Evolutionary conservation across 2,797 vertebrate genomes (phyloP).

Genomic region (Characodon lateralis): DNA sequence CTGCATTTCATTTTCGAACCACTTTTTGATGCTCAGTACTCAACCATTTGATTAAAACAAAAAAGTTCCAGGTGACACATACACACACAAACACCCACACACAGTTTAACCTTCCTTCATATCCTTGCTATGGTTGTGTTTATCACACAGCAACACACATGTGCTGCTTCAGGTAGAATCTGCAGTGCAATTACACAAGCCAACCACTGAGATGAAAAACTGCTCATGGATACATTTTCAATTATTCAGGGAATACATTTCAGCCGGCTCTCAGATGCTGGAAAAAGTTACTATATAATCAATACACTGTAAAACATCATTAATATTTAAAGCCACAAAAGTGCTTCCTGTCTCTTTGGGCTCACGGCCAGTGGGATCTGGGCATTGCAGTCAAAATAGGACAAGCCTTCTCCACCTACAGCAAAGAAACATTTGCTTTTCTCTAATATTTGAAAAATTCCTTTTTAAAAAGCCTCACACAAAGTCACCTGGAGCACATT

Average conservation of each 20-base stretch:
- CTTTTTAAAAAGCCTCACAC: not conserved
- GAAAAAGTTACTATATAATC: conserved; percentile 83
- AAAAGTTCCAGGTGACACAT: conserved; percentile 26
- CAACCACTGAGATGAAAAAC: conserved; percentile 76
- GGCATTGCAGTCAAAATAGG: conserved; percentile 60
- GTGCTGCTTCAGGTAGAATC: conserved; percentile 66
- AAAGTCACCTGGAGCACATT: conserved; percentile 1
- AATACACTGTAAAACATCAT: conserved; percentile 80
- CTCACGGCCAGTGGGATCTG: conserved; percentile 66
- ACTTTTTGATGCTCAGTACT: conserved; percentile 42
- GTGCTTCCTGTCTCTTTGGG: conserved; percentile 79
- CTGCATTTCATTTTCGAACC: conserved; percentile 42
- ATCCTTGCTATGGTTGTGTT: conserved; percentile 49
- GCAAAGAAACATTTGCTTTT: conserved; percentile 56
- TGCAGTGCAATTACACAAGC: conserved; percentile 74
- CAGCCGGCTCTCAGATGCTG: conserved; percentile 71
- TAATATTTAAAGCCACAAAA: conserved; percentile 81
- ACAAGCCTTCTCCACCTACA: conserved; percentile 42
- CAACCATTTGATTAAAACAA: conserved; percentile 68
- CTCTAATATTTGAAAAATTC: conserved; percentile 31
- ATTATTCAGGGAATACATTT: conserved; percentile 82
- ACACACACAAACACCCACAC: conserved; percentile 33
- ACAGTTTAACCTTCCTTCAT: conserved; percentile 56
- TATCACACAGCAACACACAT: conserved; percentile 68
- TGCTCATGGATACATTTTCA: conserved; percentile 80